Base-by-base conservation (phyloP, 37 sponge, comb jelly and placozoan genomes). In the Bolinopsis microptera region DNA sequence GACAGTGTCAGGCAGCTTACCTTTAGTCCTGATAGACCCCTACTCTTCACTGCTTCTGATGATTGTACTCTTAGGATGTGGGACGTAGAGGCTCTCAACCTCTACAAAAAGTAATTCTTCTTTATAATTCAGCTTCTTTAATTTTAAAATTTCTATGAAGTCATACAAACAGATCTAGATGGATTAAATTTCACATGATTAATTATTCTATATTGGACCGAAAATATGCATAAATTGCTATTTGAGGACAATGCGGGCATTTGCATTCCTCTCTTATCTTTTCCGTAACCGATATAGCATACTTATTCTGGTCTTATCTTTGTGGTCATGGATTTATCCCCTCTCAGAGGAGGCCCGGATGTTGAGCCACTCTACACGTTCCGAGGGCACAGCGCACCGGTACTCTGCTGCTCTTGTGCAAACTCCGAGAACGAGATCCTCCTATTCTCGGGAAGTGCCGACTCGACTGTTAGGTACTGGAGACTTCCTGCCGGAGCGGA, bases 341-440 rank as follows among this genome's bases (percentile, higher is more conserved):
- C 74, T 33, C 38, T 13, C 82, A 80, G 82, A 3, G 82, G 82
- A 23, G 82, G 82, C 9, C 82, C 82, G 28, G 98, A 98, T 41
- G 95, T 97, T 69, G 99, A 98, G 67, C 96, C 99, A 38, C 68
- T 95, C 21, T 96, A 96, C 90, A 97, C 99, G 0, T 95, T 96
- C 33, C 70, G 99, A 31, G 99, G 97, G 16, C 99, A 98, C 94
- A 35, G 70, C 70, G 82, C 23, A 0, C 39, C 93, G 18, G 75
- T 76, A 8, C 61, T 93, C 35, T 69, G 76, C 0, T 69, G 40
- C 26, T 28, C 31, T 8, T 92, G 48, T 28, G 94, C 93, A 0
- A 77, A 94, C 35, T 76, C 93, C 21, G 33, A 28, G 0, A 41
- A 36, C 41, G 97, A 96, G 69, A 94, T 94, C 27, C 61, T 94